A percentile compares a stretch with the other conserved stretches of the same genome.
Evolutionary conservation across 2,113 vertebrate species (phyloP).

Genomic region (Ciconia maguari): DNA sequence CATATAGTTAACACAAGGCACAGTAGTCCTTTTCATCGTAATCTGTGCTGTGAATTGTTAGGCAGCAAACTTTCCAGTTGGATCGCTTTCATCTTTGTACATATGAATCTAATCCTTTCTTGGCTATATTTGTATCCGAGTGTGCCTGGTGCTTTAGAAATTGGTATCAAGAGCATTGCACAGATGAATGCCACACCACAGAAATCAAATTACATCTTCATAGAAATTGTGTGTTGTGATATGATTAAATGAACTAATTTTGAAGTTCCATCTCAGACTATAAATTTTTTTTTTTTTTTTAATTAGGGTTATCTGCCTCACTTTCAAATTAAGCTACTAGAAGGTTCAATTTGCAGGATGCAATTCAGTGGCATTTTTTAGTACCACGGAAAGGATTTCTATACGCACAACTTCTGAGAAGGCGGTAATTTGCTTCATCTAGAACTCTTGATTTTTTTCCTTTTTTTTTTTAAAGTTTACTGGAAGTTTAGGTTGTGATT

Average conservation of each 20-base stretch:
- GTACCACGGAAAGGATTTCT: not conserved
- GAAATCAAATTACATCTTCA: constrained; percentile 20
- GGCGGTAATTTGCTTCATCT: constrained; percentile 2
- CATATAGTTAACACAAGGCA: not conserved
- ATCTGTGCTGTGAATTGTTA: not conserved
- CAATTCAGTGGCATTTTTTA: not conserved
- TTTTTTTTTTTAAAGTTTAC: not conserved
- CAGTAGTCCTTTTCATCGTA: not conserved
- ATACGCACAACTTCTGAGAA: not conserved
- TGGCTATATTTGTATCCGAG: not conserved
- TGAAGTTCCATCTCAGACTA: constrained; percentile 9
- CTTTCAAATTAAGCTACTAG: constrained; percentile 42
- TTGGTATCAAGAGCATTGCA: not conserved
- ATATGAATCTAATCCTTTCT: not conserved
- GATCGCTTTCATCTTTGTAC: not conserved
- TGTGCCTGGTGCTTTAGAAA: not conserved
- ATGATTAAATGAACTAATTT: constrained; percentile 20
- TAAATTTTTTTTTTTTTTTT: not conserved
- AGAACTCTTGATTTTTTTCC: not conserved
- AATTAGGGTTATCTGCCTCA: not conserved
- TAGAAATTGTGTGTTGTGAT: not conserved
- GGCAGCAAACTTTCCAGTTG: constrained; percentile 24
- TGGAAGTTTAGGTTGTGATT: not conserved
- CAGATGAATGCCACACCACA: not conserved
- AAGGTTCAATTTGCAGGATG: not conserved